Evolutionary conservation across 1,140 invertebrate species (phyloP).

Genomic region (Venturia canescens): DNA sequence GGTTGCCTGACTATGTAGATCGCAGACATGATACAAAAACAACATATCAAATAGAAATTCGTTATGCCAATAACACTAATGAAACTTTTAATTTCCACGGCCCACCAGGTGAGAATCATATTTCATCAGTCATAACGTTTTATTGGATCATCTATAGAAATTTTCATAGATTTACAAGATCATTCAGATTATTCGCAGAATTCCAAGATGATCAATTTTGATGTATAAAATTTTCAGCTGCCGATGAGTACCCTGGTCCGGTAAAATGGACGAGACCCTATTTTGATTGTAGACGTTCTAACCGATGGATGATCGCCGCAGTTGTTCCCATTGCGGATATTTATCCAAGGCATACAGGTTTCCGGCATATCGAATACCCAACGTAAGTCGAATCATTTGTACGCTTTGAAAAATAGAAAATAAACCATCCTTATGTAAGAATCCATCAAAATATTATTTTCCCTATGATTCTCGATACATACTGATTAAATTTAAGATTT

Average conservation of each 20-base stretch:
- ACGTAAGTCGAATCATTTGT: slow-evolving; percentile 81
- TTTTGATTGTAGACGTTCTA: slow-evolving; percentile 96
- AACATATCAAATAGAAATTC: slow-evolving; percentile 92
- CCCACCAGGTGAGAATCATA: slow-evolving; percentile 81
- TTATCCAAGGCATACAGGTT: slow-evolving; percentile 95
- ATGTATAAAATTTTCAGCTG: slow-evolving; percentile 76
- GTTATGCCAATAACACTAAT: slow-evolving; percentile 97
- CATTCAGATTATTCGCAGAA: no score
- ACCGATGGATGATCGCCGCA: slow-evolving; percentile 96
- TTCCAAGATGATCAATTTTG: no score
- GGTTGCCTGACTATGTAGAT: slow-evolving; percentile 91
- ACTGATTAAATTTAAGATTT: no score
- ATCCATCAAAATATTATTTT: no score
- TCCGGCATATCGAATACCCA: slow-evolving; percentile 96
- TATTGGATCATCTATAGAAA: background rate
- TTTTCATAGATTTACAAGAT: no score
- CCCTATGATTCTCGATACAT: no score
- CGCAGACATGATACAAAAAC: slow-evolving; percentile 95
- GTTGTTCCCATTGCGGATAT: slow-evolving; percentile 97
- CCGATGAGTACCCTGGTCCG: slow-evolving; percentile 92
- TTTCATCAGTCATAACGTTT: slow-evolving; percentile 25
- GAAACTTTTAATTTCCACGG: slow-evolving; percentile 96
- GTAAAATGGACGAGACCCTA: slow-evolving; percentile 96
- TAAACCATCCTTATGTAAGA: no score
- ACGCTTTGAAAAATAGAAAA: no score